Conservation (phyloP, 2,888 invertebrate genomes). For the Uloborus plumipes region DNA sequence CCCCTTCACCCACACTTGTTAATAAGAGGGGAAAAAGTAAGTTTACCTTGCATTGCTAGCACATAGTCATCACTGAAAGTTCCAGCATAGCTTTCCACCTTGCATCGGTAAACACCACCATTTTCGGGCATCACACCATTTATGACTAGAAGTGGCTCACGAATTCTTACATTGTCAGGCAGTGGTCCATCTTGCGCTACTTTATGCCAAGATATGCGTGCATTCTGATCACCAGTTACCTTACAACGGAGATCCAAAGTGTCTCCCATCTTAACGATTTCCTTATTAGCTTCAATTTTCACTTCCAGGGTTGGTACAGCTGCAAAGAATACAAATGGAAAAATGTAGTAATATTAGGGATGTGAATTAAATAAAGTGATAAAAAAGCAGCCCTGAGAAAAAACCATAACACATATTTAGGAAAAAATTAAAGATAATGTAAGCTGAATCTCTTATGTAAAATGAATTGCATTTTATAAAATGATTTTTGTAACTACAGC, state of each 20-base stretch:
- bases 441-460: too few relatives aligned
- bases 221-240: conserved; percentile 74
- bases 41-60: conserved; percentile 76
- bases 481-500: too few relatives aligned
- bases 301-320: conserved; percentile 68
- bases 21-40: too few relatives aligned
- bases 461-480: too few relatives aligned
- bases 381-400: too few relatives aligned
- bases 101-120: conserved; percentile 80
- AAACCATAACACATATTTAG: neutral
- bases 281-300: conserved; percentile 72
- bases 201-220: conserved; percentile 77
- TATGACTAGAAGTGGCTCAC: conserved; percentile 76
- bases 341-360: neutral
- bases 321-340: conserved; percentile 18
- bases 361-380: neutral
- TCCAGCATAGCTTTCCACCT: conserved; percentile 75
- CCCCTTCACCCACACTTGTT: too few relatives aligned
- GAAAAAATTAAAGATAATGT: neutral
- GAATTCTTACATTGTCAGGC: conserved; percentile 76
- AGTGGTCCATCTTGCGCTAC: conserved; percentile 72
- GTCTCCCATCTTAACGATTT: conserved; percentile 76
- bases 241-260: conserved; percentile 78
- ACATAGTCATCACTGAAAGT: conserved; percentile 76
- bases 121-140: conserved; percentile 76